phyloP scores from a whole-genome alignment of 2,888 invertebrate genomes.

The Scaptomyza flava region DNA sequence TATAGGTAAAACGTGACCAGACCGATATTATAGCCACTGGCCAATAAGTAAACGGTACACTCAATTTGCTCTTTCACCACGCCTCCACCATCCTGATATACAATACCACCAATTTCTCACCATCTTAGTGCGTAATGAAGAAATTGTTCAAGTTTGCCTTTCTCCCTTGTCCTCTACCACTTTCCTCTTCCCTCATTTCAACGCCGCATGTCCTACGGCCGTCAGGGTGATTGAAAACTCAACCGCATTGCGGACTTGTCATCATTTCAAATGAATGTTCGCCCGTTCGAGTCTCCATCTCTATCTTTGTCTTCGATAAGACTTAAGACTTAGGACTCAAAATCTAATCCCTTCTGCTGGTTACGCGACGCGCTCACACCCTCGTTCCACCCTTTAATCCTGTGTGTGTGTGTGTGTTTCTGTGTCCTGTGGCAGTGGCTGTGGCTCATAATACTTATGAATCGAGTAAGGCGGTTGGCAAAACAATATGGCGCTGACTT shows the following conservation, averaged over 20 bases:
- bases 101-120: slow-evolving; percentile 54
- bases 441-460: slow-evolving; percentile 54
- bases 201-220: slow-evolving; percentile 52
- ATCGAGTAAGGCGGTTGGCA: slow-evolving; percentile 54
- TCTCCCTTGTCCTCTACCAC: neutral
- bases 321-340: slow-evolving; percentile 59
- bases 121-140: slow-evolving; percentile 76
- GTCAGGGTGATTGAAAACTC: slow-evolving; percentile 75
- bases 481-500: slow-evolving; percentile 67
- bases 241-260: slow-evolving; percentile 76
- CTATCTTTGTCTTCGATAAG: slow-evolving; percentile 37
- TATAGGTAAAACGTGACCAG: slow-evolving; percentile 76
- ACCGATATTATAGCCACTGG: slow-evolving; percentile 68
- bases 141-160: slow-evolving; percentile 66
- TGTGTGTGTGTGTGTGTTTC: neutral
- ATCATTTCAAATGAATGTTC: slow-evolving; percentile 74
- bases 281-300: slow-evolving; percentile 44
- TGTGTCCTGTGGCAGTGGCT: slow-evolving; percentile 5
- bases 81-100: slow-evolving; percentile 1
- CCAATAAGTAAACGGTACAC: slow-evolving; percentile 44
- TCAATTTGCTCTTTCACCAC: neutral
- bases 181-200: neutral
- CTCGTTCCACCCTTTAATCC: neutral
- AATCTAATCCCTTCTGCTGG: slow-evolving; percentile 70
- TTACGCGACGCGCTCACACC: slow-evolving; percentile 9